Percentiles rank a stretch among this genome's conserved stretches.
These are phyloP conservation scores for Chondrosia reniformis DNA, from an alignment of 37 sponge, comb jelly and placozoan species.

Conservation along the genomic window DNA sequence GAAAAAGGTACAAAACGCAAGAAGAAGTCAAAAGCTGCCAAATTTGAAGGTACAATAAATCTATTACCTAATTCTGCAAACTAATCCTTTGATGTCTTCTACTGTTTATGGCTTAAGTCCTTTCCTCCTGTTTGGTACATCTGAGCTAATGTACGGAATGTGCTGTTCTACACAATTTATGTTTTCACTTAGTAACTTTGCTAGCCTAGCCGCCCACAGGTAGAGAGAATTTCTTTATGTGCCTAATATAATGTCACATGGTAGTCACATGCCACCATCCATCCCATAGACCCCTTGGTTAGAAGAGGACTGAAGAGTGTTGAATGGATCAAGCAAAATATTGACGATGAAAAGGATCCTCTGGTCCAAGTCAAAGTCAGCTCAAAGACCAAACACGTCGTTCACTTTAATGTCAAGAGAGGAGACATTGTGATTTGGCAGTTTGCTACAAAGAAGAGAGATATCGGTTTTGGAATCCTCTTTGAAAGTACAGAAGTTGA, in stretches of 20 bases:
- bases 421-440: constrained; percentile 92
- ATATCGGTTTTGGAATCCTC: constrained; percentile 87
- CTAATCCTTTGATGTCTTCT: no score
- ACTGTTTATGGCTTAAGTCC: no score
- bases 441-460: constrained; percentile 90
- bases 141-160: no score
- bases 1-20: neutral
- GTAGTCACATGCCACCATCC: no score
- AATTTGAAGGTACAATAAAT: neutral
- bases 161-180: no score
- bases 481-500: constrained; percentile 85
- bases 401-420: constrained; percentile 90
- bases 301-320: constrained; percentile 55
- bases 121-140: no score
- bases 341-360: constrained; percentile 32
- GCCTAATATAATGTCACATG: no score
- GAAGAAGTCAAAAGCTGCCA: constrained; percentile 2
- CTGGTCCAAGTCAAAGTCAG: constrained; percentile 56
- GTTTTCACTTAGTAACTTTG: no score
- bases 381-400: constrained; percentile 85
- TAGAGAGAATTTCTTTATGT: no score
- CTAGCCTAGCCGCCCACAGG: no score
- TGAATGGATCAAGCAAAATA: constrained; percentile 75
- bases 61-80: no score
- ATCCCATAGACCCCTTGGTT: constrained; percentile 13